Conservation (phyloP, 2,888 invertebrate species). For the Agapetus fuscipes region DNA sequence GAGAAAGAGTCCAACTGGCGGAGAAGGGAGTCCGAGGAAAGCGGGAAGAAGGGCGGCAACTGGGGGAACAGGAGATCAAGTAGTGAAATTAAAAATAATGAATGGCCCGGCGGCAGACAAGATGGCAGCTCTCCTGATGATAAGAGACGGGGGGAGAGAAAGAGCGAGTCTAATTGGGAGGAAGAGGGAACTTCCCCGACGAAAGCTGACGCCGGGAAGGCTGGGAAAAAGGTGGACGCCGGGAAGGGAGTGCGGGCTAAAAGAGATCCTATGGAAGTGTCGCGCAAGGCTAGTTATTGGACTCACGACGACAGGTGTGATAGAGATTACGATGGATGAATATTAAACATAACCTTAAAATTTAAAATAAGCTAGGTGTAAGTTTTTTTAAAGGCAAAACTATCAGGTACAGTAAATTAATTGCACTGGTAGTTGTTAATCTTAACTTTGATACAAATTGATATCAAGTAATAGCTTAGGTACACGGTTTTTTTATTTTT, state of each 20-base stretch:
- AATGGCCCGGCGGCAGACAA: slow-evolving; percentile 2
- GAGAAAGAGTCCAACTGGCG: slow-evolving; percentile 19
- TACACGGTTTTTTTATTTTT: too few species aligned
- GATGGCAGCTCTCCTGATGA: background rate
- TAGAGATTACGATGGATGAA: slow-evolving; percentile 17
- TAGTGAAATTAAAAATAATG: slow-evolving; percentile 4
- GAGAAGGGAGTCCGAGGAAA: slow-evolving; percentile 8
- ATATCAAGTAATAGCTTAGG: too few species aligned
- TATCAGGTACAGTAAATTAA: too few species aligned
- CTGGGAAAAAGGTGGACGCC: background rate
- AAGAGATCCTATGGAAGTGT: slow-evolving; percentile 17
- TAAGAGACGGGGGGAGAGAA: background rate
- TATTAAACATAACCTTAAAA: background rate
- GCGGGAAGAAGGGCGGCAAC: slow-evolving; percentile 6
- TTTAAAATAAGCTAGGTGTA: too few species aligned
- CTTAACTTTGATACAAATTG: too few species aligned
- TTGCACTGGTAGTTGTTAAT: too few species aligned
- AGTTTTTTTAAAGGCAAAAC: background rate
- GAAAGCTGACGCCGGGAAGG: too few species aligned
- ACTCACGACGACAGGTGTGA: slow-evolving; percentile 21
- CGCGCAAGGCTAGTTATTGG: slow-evolving; percentile 19
- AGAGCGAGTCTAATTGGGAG: background rate
- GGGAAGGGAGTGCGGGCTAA: slow-evolving; percentile 8
- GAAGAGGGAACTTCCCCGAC: too few species aligned
- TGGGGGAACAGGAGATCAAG: slow-evolving; percentile 2